A percentile compares a stretch with the other conserved stretches of the same genome.
Conservation (phyloP, 2,113 vertebrate genomes). For the Equus przewalskii region DNA sequence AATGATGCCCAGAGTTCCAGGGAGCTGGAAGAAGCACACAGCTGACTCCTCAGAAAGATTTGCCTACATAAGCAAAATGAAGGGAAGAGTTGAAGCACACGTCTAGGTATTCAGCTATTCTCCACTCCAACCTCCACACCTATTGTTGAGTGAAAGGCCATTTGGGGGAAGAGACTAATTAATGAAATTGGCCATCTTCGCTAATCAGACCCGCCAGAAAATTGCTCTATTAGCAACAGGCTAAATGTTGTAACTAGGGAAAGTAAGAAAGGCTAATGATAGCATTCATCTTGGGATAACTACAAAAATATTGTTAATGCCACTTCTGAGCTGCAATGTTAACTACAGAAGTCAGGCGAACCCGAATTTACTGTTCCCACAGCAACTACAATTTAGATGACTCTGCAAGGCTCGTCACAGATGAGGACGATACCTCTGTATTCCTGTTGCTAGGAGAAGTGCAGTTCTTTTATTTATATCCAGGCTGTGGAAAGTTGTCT, state of each 20-base stretch:
- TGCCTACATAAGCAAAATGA: background rate
- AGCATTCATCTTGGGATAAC: slow-evolving; percentile 57
- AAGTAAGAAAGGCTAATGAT: slow-evolving; percentile 58
- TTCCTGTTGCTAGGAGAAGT: background rate
- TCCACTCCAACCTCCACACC: background rate
- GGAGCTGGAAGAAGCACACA: background rate
- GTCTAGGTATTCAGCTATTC: background rate
- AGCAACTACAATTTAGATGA: slow-evolving; percentile 30
- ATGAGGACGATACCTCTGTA: background rate
- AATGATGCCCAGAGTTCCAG: slow-evolving; percentile 1
- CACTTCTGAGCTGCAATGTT: slow-evolving; percentile 48
- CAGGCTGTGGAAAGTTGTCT: background rate
- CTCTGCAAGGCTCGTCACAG: background rate
- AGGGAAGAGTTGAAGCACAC: background rate
- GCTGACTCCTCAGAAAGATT: background rate
- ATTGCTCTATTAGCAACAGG: slow-evolving; percentile 40
- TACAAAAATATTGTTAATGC: slow-evolving; percentile 58
- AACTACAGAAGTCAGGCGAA: slow-evolving; percentile 1
- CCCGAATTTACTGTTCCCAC: slow-evolving; percentile 64
- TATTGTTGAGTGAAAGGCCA: slow-evolving; percentile 29
- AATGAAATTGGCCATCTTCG: slow-evolving; percentile 51
- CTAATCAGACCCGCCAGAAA: slow-evolving; percentile 28
- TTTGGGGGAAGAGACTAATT: slow-evolving; percentile 60
- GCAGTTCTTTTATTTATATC: slow-evolving; percentile 45
- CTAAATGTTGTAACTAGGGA: slow-evolving; percentile 41